A percentile compares a stretch with the other conserved stretches of the same genome.
phyloP scores from a whole-genome alignment of 2,113 vertebrate species.

The Empidonax traillii region DNA sequence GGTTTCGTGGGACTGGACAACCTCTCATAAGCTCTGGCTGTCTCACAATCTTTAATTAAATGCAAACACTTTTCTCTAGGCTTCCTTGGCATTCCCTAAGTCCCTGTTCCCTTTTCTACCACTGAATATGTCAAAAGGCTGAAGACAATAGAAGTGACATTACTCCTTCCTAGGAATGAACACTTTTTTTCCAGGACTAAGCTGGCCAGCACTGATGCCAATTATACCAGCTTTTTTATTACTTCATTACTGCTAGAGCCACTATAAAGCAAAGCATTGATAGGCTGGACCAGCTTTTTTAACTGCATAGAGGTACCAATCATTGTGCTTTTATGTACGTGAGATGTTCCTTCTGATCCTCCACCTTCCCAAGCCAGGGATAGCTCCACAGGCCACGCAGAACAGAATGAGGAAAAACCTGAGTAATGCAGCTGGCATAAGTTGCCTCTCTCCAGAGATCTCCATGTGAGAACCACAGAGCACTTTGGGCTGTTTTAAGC shows the following conservation, averaged over 20 bases:
- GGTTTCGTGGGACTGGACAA: not conserved
- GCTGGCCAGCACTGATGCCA: not conserved
- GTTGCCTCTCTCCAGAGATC: not conserved
- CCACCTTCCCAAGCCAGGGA: not conserved
- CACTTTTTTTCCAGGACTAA: not conserved
- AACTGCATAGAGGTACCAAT: not conserved
- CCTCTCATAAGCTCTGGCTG: not conserved
- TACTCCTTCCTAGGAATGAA: not conserved
- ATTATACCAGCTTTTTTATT: conserved; percentile 21
- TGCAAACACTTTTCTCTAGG: not conserved
- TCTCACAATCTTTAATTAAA: not conserved
- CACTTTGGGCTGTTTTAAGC: conserved; percentile 9
- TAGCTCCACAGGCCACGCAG: not conserved
- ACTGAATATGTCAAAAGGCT: not conserved
- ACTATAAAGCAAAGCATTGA: not conserved
- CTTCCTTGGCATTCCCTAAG: not conserved
- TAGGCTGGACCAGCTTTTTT: not conserved
- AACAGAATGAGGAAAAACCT: not conserved
- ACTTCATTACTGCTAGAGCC: not conserved
- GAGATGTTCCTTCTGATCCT: conserved; percentile 4
- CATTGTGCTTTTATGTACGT: not conserved
- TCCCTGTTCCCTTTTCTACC: not conserved
- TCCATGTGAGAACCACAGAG: not conserved
- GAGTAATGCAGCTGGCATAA: not conserved
- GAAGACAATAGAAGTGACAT: not conserved